Percentiles rank a stretch among this genome's conserved stretches.
Conservation (phyloP, 2,113 vertebrate species). For the Tupaia chinensis region DNA sequence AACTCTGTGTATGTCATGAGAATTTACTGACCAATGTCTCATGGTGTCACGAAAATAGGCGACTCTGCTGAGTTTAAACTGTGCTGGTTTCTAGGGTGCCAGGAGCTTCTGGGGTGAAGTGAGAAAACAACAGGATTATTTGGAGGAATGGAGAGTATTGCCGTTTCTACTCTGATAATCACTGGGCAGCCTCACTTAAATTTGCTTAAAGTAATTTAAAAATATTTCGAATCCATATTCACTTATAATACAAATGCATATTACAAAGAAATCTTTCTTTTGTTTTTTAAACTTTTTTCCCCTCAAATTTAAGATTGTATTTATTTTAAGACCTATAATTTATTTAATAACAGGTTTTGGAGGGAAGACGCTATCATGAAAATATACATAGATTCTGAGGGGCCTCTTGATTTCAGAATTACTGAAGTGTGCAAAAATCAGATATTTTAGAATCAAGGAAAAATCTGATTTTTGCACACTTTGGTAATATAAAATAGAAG, state of each 20-base stretch:
- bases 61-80: not conserved
- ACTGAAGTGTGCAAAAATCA: conserved; percentile 23
- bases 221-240: not conserved
- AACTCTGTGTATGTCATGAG: not conserved
- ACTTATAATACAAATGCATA: not conserved
- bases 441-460: conserved; percentile 48
- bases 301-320: not conserved
- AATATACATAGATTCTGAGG: conserved; percentile 14
- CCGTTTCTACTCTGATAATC: not conserved
- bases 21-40: not conserved
- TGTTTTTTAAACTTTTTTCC: conserved; percentile 17
- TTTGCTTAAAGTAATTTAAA: not conserved
- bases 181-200: not conserved
- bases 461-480: not conserved
- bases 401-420: conserved; percentile 36
- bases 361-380: not conserved
- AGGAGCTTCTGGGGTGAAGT: not conserved
- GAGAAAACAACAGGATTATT: not conserved
- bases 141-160: not conserved
- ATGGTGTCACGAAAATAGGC: not conserved
- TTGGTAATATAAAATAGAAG: not conserved
- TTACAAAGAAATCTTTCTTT: conserved; percentile 17
- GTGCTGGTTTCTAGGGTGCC: not conserved
- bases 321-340: not conserved
- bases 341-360: conserved; percentile 14